Evolutionary conservation across 2,113 vertebrate species (phyloP).

Genomic region (Platichthys stellatus): DNA sequence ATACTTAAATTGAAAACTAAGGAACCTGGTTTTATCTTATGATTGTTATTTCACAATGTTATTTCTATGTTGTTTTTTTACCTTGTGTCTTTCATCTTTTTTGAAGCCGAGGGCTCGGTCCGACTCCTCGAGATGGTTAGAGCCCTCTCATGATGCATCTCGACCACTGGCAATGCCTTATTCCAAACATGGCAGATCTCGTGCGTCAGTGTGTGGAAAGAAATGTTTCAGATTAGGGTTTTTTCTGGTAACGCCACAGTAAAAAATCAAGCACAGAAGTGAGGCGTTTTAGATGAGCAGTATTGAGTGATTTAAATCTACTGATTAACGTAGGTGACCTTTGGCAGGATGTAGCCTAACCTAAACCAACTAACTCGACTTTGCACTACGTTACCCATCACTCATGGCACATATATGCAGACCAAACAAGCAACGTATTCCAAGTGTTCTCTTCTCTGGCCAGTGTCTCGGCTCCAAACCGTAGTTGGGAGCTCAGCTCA

Average conservation of each 20-base stretch:
- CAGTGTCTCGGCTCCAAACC: too few relatives aligned
- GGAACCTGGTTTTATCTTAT: not conserved
- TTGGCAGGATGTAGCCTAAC: not conserved
- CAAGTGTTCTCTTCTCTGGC: too few relatives aligned
- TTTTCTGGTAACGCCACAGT: not conserved
- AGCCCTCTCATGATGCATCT: conserved; percentile 84
- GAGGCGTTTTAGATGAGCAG: not conserved
- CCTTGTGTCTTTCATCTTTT: conserved; percentile 65
- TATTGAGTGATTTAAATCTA: not conserved
- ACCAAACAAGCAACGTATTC: too few relatives aligned
- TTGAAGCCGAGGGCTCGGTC: conserved; percentile 78
- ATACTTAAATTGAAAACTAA: not conserved
- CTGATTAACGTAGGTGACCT: not conserved
- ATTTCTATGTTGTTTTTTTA: conserved; percentile 6
- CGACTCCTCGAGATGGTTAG: conserved; percentile 82
- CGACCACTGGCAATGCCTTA: conserved; percentile 83
- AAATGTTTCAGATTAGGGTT: not conserved
- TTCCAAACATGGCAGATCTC: conserved; percentile 82
- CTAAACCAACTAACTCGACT: too few relatives aligned
- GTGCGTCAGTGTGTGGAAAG: conserved; percentile 75
- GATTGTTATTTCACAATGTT: too few relatives aligned
- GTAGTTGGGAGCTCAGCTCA: too few relatives aligned
- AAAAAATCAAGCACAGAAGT: not conserved
- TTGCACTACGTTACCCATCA: too few relatives aligned
- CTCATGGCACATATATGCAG: too few relatives aligned